Percentiles rank a stretch among this genome's conserved stretches.
Evolutionary conservation across 1,140 invertebrate genomes (phyloP).

Genomic region (Hypsibius dujardini): DNA sequence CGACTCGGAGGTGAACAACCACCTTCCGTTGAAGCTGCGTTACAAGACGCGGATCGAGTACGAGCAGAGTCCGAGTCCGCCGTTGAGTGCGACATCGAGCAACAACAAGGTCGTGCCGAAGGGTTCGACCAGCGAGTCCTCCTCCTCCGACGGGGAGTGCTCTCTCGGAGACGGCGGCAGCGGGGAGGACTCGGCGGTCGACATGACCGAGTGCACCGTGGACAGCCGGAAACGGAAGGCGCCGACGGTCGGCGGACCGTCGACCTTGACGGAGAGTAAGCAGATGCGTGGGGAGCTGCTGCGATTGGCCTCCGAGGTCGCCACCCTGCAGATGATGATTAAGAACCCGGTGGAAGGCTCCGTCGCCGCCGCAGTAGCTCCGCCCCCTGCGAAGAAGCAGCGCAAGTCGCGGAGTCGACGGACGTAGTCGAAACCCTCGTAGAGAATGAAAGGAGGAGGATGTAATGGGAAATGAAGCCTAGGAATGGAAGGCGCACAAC

Average conservation of each 20-base stretch:
- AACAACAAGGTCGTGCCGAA: neutral
- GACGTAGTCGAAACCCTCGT: neutral
- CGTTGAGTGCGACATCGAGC: conserved; percentile 24
- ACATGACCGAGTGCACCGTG: conserved; percentile 22
- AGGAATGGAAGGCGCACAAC: too few species aligned
- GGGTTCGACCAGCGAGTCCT: neutral
- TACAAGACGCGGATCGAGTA: conserved; percentile 75
- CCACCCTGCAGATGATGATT: conserved; percentile 52
- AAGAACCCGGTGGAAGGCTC: conserved; percentile 24
- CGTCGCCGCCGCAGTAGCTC: neutral
- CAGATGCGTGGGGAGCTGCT: conserved; percentile 67
- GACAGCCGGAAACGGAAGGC: conserved; percentile 32
- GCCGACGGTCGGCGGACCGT: conserved; percentile 32
- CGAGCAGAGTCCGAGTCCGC: conserved; percentile 44
- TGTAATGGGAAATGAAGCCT: too few species aligned
- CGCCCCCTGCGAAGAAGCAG: neutral
- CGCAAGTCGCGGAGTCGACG: neutral
- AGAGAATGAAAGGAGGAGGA: too few species aligned
- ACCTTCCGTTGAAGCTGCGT: conserved; percentile 62
- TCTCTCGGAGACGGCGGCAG: neutral
- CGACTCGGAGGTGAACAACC: neutral
- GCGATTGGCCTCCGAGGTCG: conserved; percentile 70
- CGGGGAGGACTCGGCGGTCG: conserved; percentile 3
- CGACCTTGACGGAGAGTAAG: conserved; percentile 41
- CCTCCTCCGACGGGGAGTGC: conserved; percentile 20